Percentiles rank a stretch among this genome's conserved stretches.
These are phyloP conservation scores for Myanophis thanlyinensis DNA, from an alignment of 2,113 vertebrate species.

Conservation along the genomic window DNA sequence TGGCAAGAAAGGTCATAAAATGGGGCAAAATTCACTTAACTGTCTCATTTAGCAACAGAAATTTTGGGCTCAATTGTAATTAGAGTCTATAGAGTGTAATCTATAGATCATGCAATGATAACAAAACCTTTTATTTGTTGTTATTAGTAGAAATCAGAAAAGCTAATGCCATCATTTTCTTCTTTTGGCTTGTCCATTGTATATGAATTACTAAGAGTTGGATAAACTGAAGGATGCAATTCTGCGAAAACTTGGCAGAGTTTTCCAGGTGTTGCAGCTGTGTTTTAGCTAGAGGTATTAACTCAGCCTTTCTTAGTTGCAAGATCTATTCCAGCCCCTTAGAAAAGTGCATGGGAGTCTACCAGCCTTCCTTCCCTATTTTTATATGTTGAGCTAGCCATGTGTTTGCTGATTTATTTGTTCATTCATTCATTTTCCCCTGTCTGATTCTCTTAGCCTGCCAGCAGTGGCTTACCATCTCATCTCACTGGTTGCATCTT, in stretches of 20 bases:
- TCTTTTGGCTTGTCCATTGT: background rate
- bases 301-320: conserved; percentile 38
- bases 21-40: too few relatives aligned
- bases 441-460: conserved; percentile 47
- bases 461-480: conserved; percentile 25
- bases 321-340: conserved; percentile 19
- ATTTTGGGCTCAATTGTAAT: background rate
- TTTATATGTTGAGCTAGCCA: conserved; percentile 61
- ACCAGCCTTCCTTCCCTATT: conserved; percentile 17
- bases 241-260: background rate
- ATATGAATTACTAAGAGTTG: conserved; percentile 27
- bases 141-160: conserved; percentile 2
- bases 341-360: conserved; percentile 23
- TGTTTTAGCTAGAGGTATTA: conserved; percentile 7
- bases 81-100: background rate
- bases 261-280: conserved; percentile 26
- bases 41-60: background rate
- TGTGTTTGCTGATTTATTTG: conserved; percentile 40
- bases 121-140: background rate
- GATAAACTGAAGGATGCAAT: conserved; percentile 20
- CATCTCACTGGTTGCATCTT: conserved; percentile 41
- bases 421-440: conserved; percentile 47
- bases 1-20: too few relatives aligned
- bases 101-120: background rate
- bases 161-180: background rate